These are phyloP conservation scores for Venturia canescens DNA, from an alignment of 1,140 invertebrate species.

Conservation along the genomic window DNA sequence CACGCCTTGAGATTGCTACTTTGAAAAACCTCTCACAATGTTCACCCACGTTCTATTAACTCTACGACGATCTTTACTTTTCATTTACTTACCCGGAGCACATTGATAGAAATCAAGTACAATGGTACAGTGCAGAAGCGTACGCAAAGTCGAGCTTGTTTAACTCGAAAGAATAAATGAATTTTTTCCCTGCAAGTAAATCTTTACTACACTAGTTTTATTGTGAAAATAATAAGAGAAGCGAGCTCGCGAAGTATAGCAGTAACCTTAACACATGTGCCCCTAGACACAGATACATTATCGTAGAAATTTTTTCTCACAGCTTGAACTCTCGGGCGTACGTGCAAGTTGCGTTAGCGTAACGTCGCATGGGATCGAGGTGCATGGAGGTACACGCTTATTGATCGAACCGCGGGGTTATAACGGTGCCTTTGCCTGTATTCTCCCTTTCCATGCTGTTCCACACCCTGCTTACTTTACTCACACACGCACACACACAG, in stretches of 20 bases:
- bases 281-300: not conserved
- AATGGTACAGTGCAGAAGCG: too few relatives aligned
- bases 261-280: not conserved
- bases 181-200: not conserved
- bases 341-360: constrained; percentile 49
- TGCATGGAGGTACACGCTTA: constrained; percentile 35
- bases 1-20: too few relatives aligned
- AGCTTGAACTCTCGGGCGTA: constrained; percentile 3
- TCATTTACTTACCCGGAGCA: too few relatives aligned
- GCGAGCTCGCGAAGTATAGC: not conserved
- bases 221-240: not conserved
- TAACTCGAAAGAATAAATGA: too few relatives aligned
- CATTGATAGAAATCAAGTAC: too few relatives aligned
- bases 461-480: not conserved
- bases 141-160: too few relatives aligned
- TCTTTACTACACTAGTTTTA: not conserved
- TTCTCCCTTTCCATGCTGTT: not conserved
- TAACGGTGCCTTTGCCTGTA: constrained; percentile 18
- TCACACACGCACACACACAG: not conserved
- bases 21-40: too few relatives aligned
- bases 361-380: constrained; percentile 32
- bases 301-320: not conserved
- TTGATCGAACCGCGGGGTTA: constrained; percentile 40
- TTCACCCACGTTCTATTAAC: too few relatives aligned
- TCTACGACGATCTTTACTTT: too few relatives aligned